A percentile compares a stretch with the other conserved stretches of the same genome.
Conservation (phyloP, 2,113 vertebrate genomes). For the Telmatochromis sp. region DNA sequence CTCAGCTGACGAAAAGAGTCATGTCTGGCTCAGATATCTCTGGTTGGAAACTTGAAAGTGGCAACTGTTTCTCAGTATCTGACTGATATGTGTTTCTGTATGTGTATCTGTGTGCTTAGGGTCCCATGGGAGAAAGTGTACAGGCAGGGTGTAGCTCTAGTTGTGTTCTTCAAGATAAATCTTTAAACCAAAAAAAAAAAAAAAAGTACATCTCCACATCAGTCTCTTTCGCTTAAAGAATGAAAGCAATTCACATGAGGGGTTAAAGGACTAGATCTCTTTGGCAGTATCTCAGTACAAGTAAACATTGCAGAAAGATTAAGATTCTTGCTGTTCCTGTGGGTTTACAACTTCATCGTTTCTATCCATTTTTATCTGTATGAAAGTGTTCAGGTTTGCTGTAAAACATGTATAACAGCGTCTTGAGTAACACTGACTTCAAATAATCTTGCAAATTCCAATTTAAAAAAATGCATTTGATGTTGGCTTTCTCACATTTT, state of each 20-base stretch:
- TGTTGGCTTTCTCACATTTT: not conserved
- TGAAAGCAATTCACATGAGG: slow-evolving; percentile 28
- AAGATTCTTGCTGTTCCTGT: slow-evolving; percentile 12
- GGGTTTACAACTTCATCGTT: slow-evolving; percentile 5
- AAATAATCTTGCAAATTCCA: not conserved
- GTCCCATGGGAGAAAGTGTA: slow-evolving; percentile 23
- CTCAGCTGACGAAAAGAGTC: slow-evolving; percentile 46
- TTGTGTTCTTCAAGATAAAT: slow-evolving; percentile 38
- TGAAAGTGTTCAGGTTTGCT: not conserved
- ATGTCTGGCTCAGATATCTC: slow-evolving; percentile 50
- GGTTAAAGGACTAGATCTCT: slow-evolving; percentile 28
- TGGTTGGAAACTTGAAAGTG: slow-evolving; percentile 49
- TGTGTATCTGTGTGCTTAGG: slow-evolving; percentile 15
- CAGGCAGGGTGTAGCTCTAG: slow-evolving; percentile 16
- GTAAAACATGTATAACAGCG: not conserved
- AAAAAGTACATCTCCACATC: not conserved
- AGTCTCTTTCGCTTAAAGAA: slow-evolving; percentile 28
- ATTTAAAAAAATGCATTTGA: not conserved
- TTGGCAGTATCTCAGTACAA: not conserved
- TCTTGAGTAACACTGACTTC: not conserved
- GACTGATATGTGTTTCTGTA: slow-evolving; percentile 8
- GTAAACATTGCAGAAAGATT: slow-evolving; percentile 48
- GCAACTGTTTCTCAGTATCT: slow-evolving; percentile 28
- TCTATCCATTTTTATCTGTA: not conserved
- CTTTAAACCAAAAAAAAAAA: not conserved